Evolutionary conservation across 1,140 invertebrate species (phyloP), one percentile per base, ranked within the genome.

Genomic region (Globodera rostochiensis): DNA sequence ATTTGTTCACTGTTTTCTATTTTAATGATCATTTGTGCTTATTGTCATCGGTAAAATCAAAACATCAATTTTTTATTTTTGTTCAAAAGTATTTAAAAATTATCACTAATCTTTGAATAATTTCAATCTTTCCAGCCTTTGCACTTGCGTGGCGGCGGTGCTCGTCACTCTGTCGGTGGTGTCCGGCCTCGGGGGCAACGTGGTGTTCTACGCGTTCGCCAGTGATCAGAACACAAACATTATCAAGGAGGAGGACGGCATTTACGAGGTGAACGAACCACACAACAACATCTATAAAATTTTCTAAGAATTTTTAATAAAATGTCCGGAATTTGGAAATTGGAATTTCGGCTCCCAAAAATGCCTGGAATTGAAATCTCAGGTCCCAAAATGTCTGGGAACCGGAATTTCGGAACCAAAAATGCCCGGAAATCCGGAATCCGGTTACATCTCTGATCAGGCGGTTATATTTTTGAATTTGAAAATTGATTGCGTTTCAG

Each of bases 151-250:
- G 8, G 84, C 83, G 8, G 84, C 87, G 9, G 86, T 89, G 46
- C 73, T 89, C 11, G 80, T 87, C 47, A 70, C 83, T 49, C 80
- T 89, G 74, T 79, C 89, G 11, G 87, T 85, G 9, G 11, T 89
- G 45, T 71, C 89, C 11, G 66, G 82, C 3, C 57, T 85, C 2
- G 70, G 81, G 64, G 88, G 88, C 4, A 83, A 83, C 53, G 74
- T 80, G 4, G 71, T 89, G 9, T 89, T 89, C 73, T 89, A 84
- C 66, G 81, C 84, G 69, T 89, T 83, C 66, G 89, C 88, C 8
- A 86, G 79, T 69, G 85, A 90, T 77, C 88, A 89, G 64, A 87
- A 89, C 79, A 89, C 90, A 70, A 89, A 89, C 73, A 83, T 89
- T 15, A 85, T 89, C 25, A 86, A 87, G 80, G 86, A 89, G 77